Base-by-base conservation (phyloP, 1,140 invertebrate genomes). In the Aethina tumida region DNA sequence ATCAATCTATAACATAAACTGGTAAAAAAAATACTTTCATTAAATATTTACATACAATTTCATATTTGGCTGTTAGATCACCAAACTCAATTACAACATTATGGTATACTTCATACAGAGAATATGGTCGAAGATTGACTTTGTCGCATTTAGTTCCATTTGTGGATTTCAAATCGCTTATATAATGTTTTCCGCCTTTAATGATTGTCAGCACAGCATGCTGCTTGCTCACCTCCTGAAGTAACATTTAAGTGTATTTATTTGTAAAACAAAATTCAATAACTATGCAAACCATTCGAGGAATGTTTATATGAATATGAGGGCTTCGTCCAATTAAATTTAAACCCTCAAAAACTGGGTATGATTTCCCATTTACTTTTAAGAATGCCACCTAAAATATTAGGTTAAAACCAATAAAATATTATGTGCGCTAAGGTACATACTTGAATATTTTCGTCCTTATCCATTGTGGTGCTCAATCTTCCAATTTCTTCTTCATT, bases 111-210 rank as follows among this genome's bases (percentile, higher is more conserved):
- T 37, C n/a, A 39, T 56, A 52, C 4, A 57, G 36, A 34, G 51
- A 31, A 6, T 48, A 49, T 9, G 55, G 53, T 5, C 19, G 30
- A 16, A 56, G 31, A 41, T 43, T 47, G 4, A 14, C 32, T 16
- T 41, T 43, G 28, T 55, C 34, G 13, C 53, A 22, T 44, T 41
- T 45, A 13, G 50, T 58, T n/a, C 55, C 53, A 43, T 58, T 58
- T 9, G 43, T 49, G 22, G 57, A 59, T 13, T 49, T 49, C 22
- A 58, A 39, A 41, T 59, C 57, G 28, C 50, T 53, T 13, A 59
- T 46, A 35, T 43, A 59, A 26, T 56, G 50, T 13, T 38, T 32
- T 16, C 41, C 18, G 26, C 49, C 48, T 36, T 53, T 43, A 19
- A 55, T 24, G n/a, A 53, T 34, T 15, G 48, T 46, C 10, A 59